A percentile compares a stretch with the other conserved stretches of the same genome.
These are phyloP conservation scores for Nycteola revayana DNA, from an alignment of 2,888 invertebrate species.

Conservation along the genomic window DNA sequence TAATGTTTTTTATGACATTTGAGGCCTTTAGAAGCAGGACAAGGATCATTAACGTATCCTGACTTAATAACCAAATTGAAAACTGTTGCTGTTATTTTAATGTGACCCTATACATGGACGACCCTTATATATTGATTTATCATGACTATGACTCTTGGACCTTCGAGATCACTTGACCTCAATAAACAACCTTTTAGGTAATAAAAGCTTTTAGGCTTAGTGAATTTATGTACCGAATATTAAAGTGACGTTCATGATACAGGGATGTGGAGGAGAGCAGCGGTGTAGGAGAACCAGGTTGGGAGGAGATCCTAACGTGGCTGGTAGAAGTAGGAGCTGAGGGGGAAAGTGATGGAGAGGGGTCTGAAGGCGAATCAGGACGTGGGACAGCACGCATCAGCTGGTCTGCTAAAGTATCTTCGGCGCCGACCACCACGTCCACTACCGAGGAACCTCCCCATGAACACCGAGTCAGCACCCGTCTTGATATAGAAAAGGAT, in stretches of 20 bases:
- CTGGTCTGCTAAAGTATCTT: constrained; percentile 86
- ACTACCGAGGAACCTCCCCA: constrained; percentile 71
- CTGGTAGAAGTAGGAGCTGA: constrained; percentile 94
- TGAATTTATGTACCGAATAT: constrained; percentile 30
- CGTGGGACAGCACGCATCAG: constrained; percentile 92
- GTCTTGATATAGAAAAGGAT: constrained; percentile 95
- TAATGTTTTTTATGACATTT: too few relatives aligned
- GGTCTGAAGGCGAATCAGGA: constrained; percentile 79
- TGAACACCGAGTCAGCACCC: constrained; percentile 87
- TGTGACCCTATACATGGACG: too few relatives aligned
- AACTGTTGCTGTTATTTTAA: too few relatives aligned
- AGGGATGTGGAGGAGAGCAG: constrained; percentile 63
- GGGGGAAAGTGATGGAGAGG: constrained; percentile 80
- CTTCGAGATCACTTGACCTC: constrained; percentile 36
- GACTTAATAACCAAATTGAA: too few relatives aligned
- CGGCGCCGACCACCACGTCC: constrained; percentile 49
- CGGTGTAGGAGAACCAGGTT: constrained; percentile 68
- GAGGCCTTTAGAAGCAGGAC: too few relatives aligned
- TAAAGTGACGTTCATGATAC: constrained; percentile 17
- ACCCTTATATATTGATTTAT: constrained; percentile 43
- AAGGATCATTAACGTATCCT: too few relatives aligned
- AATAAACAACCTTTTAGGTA: constrained; percentile 36
- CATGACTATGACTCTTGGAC: constrained; percentile 33
- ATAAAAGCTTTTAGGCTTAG: constrained; percentile 34
- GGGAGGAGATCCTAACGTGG: constrained; percentile 95